Percentiles rank a stretch among this genome's conserved stretches.
phyloP scores from a whole-genome alignment of 2,113 vertebrate genomes.

The Oncorhynchus clarkii region DNA sequence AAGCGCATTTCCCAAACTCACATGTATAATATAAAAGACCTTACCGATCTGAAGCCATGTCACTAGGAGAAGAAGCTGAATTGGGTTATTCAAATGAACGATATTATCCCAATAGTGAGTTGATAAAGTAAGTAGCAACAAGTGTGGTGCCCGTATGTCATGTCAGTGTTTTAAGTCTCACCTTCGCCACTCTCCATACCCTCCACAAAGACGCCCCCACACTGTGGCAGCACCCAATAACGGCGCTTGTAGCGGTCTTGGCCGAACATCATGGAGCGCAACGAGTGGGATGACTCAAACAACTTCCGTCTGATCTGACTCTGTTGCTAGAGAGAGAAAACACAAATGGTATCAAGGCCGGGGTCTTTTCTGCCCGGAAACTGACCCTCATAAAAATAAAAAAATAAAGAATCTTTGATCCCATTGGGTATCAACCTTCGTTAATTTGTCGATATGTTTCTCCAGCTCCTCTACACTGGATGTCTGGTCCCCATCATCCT shows the following conservation, averaged over 20 bases:
- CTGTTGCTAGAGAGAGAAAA: constrained; percentile 79
- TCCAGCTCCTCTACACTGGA: constrained; percentile 90
- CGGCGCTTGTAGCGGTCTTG: constrained; percentile 91
- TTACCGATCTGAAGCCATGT: neutral
- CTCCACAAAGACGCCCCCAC: constrained; percentile 91
- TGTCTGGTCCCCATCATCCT: constrained; percentile 87
- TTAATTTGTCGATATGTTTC: constrained; percentile 90
- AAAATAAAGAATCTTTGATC: neutral
- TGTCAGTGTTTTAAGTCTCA: constrained; percentile 51
- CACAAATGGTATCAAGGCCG: neutral
- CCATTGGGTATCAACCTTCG: constrained; percentile 70
- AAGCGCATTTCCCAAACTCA: neutral
- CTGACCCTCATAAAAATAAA: neutral
- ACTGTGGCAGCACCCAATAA: constrained; percentile 93
- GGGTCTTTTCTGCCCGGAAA: neutral
- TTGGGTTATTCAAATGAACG: neutral
- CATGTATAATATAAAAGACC: neutral
- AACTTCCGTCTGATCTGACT: constrained; percentile 89
- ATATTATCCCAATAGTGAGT: neutral
- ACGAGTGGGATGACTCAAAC: constrained; percentile 85
- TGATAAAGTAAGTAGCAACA: neutral
- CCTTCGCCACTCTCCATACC: constrained; percentile 89
- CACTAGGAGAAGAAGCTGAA: neutral
- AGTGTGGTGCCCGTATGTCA: neutral
- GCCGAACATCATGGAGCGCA: constrained; percentile 91